phyloP scores from a whole-genome alignment of 35 echinoderm and acorn worm species.

The Eucidaris tribuloides region DNA sequence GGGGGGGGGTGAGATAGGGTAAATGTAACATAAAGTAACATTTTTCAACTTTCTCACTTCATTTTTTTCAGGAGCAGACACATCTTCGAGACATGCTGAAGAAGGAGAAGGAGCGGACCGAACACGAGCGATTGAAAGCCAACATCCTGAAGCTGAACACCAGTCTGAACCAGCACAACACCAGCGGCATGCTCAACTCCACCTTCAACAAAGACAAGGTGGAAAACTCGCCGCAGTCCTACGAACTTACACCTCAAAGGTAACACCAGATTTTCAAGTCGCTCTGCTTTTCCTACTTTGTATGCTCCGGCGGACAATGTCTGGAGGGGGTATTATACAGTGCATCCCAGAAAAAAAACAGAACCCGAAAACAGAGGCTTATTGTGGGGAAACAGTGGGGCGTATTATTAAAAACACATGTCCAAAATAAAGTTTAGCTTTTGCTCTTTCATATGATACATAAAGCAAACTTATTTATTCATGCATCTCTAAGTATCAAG shows the following conservation, averaged over 20 bases:
- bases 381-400: too few species aligned
- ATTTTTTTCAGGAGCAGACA: constrained; percentile 40
- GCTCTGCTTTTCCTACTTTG: neutral
- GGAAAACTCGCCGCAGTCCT: constrained; percentile 43
- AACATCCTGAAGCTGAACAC: constrained; percentile 79
- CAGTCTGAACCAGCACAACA: constrained; percentile 8
- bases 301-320: neutral
- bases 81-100: constrained; percentile 62
- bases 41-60: neutral
- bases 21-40: too few species aligned
- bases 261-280: neutral
- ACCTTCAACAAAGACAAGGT: constrained; percentile 62
- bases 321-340: too few species aligned
- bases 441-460: too few species aligned
- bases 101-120: constrained; percentile 57
- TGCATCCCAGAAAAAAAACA: too few species aligned
- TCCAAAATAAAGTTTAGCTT: too few species aligned
- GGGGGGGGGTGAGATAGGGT: neutral
- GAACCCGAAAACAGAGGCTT: too few species aligned
- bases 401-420: too few species aligned
- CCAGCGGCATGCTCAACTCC: constrained; percentile 33
- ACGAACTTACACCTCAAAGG: constrained; percentile 87
- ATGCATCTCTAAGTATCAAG: too few species aligned
- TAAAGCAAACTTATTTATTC: too few species aligned
- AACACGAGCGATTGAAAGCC: constrained; percentile 69